Evolutionary conservation across 2,113 vertebrate species (phyloP).

Genomic region (Hippolais icterina): DNA sequence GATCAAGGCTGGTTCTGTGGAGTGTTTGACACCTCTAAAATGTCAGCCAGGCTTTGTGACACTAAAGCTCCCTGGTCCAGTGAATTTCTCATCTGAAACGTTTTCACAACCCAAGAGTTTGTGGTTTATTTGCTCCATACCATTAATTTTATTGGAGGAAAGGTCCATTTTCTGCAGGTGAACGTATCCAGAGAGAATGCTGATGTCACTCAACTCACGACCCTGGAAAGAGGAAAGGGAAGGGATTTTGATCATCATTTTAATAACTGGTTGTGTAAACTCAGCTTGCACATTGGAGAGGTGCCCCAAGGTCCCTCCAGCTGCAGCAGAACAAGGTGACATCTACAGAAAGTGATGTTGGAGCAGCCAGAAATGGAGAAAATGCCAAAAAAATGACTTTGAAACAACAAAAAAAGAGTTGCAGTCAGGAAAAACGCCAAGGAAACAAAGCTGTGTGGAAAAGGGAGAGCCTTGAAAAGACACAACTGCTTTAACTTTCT

Average conservation of each 20-base stretch:
- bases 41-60: not conserved
- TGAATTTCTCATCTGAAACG: not conserved
- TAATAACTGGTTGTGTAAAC: not conserved
- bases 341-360: not conserved
- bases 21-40: not conserved
- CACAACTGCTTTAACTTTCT: not conserved
- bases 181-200: conserved; percentile 79
- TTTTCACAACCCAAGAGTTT: not conserved
- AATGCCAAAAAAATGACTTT: not conserved
- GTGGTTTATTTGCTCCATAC: conserved; percentile 66
- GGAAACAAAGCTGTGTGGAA: not conserved
- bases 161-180: conserved; percentile 91
- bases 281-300: not conserved
- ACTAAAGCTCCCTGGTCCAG: not conserved
- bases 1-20: not conserved
- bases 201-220: conserved; percentile 76
- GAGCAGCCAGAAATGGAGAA: not conserved
- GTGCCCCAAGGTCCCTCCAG: not conserved
- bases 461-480: not conserved
- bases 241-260: not conserved
- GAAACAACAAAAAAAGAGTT: not conserved
- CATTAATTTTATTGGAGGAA: conserved; percentile 87
- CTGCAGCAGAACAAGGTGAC: not conserved
- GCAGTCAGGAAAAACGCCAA: not conserved
- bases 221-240: conserved; percentile 72